Evolutionary conservation across 2,888 invertebrate species (phyloP), one percentile per base, ranked within the genome.

Genomic region (Drosophila rubida): DNA sequence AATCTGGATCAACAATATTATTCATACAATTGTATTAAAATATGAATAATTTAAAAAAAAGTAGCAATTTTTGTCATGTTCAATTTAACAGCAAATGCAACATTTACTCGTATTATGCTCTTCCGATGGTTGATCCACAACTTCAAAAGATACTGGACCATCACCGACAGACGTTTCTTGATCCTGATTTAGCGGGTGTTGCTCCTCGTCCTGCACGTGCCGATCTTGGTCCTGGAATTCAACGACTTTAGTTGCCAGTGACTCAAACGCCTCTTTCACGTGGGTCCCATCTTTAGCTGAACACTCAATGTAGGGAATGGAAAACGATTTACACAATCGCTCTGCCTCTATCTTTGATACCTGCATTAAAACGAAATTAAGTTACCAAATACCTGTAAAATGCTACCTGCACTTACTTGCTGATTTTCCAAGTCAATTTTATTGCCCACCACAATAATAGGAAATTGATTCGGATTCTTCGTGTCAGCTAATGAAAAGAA

Each of bases 401-500:
- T n/a, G 3, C 0, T 8, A 30, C 2, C 1, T 1, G 30, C 2
- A 30, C n/a, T 30, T 30, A 30, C 30, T n/a, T 30, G 11, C 3
- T 11, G 30, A 11, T 30, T 30, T 30, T 30, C 30, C 30, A 30
- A 30, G 30, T 30, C 30, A 11, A 30, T 11, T 30, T 30, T 30
- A 7, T 4, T 30, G 11, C 30, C 30, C 30, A 30, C 30, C 9
- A 30, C 30, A 30, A 0, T 9, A 30, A 30, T 11, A 1, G 30
- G 30, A 11, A 30, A 30, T 30, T 30, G 11, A 3, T 30, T 11
- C 1, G 30, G 1, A 11, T n/a, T 30, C 1, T 30, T 30, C 9
- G 11, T 99, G 71, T 98, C 98, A 19, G 99, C 98, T 91, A 95
- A 96, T 91, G 98, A 98, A 30, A 30, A 30, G 4, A 30, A 30